A percentile compares a stretch with the other conserved stretches of the same genome.
Conservation (phyloP, 2,113 vertebrate genomes). For the Natator depressus region DNA sequence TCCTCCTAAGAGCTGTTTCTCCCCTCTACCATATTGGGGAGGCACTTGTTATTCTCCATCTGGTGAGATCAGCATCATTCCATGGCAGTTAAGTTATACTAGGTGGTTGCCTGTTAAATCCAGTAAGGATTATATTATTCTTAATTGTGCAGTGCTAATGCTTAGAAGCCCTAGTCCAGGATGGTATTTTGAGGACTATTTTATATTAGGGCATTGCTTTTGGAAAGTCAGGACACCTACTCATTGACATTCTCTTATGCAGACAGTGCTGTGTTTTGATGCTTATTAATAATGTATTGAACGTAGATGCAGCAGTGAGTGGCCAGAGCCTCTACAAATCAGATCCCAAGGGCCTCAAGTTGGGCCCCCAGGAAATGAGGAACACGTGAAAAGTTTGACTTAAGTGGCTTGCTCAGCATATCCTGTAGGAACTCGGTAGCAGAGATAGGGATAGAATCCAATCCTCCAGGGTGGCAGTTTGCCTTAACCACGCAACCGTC, state of each 20-base stretch:
- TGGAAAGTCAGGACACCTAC: neutral
- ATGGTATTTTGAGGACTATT: neutral
- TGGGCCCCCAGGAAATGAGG: neutral
- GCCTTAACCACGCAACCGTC: neutral
- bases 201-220: neutral
- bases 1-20: neutral
- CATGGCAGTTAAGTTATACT: neutral
- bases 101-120: neutral
- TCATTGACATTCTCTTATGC: neutral
- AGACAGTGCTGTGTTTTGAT: neutral
- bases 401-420: neutral
- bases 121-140: neutral
- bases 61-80: neutral
- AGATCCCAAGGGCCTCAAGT: neutral
- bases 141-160: neutral
- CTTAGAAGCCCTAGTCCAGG: neutral
- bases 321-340: neutral
- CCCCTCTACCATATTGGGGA: neutral
- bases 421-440: neutral
- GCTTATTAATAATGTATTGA: neutral
- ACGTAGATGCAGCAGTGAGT: neutral
- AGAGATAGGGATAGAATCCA: neutral
- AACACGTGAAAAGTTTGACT: neutral
- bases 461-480: neutral
- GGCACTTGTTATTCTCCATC: neutral